Evolutionary conservation across 2,797 vertebrate species (phyloP), one percentile per base, ranked within the genome.

Genomic region (Perodicticus potto): DNA sequence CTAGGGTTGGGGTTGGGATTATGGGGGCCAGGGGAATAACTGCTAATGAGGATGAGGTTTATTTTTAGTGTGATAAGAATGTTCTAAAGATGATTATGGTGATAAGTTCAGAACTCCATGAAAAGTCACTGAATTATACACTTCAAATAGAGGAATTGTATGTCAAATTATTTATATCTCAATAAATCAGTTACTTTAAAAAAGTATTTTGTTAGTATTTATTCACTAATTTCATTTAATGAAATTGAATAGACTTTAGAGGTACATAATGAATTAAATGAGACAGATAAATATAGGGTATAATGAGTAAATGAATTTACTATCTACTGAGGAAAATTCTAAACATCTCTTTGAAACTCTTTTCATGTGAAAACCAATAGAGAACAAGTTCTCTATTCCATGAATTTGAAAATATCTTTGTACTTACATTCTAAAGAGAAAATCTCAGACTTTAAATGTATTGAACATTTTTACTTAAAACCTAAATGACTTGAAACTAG

Each of bases 391-490:
- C n/a, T 17, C 29, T 80, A 5, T 95, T 63, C 25, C 1, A 6
- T 83, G 34, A 83, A 84, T 93, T 82, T 72, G 81, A 89, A 94
- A 77, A 72, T 76, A 76, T 76, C 55, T 32, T 77, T 81, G 40
- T 67, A 67, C 70, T 88, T 96, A 11, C 3, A 22, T 88, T 53
- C 22, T 40, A 11, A 34, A n/a, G 10, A 63, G 25, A 43, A 77
- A 61, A 70, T 76, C 74, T 86, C 45, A 83, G 45, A 19, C 6
- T 84, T 86, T 43, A 29, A 61, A 23, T 59, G 6, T 80, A 8
- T 25, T 53, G n/a, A 65, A 32, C 40, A 34, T 5, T 59, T 74
- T 92, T 34, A 8, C 55, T 89, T 74, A 32, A 85, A 73, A 17
- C 57, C 45, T 9, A 29, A 81, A 73, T 37, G 55, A 73, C 37